Evolutionary conservation across 92 coral and sea anemone species (phyloP).

Genomic region (Isaurus tuberculatus): DNA sequence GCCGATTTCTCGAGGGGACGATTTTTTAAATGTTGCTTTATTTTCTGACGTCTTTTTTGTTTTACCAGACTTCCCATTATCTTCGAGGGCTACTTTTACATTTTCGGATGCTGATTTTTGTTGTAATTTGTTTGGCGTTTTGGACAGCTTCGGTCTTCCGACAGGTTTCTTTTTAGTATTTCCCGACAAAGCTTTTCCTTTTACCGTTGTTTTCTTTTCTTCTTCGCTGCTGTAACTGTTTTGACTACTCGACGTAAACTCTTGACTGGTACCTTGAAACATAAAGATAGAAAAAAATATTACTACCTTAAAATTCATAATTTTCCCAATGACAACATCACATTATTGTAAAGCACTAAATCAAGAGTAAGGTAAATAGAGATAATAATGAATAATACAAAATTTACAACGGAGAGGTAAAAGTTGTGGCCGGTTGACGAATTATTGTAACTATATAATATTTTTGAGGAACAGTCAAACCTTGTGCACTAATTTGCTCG

Average conservation of each 20-base stretch:
- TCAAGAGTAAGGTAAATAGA: no score
- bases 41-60: neutral
- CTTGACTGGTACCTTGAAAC: conserved; percentile 23
- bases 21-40: neutral
- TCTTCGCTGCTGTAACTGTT: conserved; percentile 31
- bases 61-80: neutral
- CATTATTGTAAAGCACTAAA: no score
- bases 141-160: conserved; percentile 4
- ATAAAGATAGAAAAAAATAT: neutral
- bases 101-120: conserved; percentile 17
- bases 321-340: neutral
- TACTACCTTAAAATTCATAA: neutral
- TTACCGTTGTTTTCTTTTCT: neutral
- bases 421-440: no score
- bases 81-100: conserved; percentile 13
- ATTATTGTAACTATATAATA: no score
- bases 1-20: neutral
- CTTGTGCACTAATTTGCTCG: no score
- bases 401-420: no score
- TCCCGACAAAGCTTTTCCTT: neutral
- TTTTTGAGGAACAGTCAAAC: no score
- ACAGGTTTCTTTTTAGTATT: neutral
- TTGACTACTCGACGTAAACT: conserved; percentile 29
- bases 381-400: no score
- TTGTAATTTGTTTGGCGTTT: conserved; percentile 2